Conservation (phyloP, 2,797 vertebrate genomes). For the Otolemur crassicaudatus region DNA sequence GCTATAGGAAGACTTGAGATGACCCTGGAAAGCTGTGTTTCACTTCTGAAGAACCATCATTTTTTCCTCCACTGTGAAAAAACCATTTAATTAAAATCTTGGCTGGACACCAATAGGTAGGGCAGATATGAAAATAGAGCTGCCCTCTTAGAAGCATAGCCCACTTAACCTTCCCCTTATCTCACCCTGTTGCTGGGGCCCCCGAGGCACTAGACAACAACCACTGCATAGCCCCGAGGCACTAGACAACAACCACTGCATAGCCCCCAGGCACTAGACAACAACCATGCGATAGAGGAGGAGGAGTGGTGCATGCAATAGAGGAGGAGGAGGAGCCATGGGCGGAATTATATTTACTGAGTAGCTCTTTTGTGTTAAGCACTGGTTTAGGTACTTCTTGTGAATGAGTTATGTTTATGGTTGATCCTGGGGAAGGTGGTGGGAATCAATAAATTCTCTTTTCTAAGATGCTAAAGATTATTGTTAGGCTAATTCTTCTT, state of each 20-base stretch:
- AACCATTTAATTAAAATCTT: neutral
- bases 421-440: neutral
- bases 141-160: neutral
- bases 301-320: no score
- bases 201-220: neutral
- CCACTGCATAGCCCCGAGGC: neutral
- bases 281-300: neutral
- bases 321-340: neutral
- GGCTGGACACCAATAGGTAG: neutral
- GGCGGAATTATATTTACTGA: neutral
- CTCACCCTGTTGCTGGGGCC: neutral
- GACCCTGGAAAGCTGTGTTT: neutral
- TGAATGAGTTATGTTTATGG: neutral
- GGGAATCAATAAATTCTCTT: slow-evolving; percentile 8
- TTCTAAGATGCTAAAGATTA: slow-evolving; percentile 35
- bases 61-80: neutral
- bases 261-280: neutral
- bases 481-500: neutral
- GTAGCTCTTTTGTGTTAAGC: neutral
- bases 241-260: neutral
- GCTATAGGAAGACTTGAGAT: neutral
- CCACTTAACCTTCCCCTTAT: neutral
- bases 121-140: neutral
- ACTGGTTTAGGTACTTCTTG: neutral
- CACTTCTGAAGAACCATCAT: neutral